Conservation (phyloP, 2,888 invertebrate species). For the Tenthredo livida region DNA sequence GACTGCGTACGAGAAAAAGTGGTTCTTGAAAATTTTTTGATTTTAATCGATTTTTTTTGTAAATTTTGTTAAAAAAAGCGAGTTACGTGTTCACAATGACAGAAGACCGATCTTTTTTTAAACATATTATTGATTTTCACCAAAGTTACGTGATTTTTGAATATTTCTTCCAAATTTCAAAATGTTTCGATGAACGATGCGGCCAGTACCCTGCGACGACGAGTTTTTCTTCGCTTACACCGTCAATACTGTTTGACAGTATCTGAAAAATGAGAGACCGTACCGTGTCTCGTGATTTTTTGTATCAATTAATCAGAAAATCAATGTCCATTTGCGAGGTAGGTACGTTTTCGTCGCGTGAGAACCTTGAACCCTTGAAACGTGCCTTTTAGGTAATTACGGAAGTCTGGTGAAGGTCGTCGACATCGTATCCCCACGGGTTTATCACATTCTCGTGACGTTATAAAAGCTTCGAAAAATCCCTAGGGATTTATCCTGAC, state of each 20-base stretch:
- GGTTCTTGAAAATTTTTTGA: too few species aligned
- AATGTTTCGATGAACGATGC: neutral
- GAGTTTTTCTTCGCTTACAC: neutral
- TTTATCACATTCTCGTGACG: neutral
- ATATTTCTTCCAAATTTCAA: neutral
- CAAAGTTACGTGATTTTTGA: neutral
- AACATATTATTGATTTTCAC: neutral
- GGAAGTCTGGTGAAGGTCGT: conserved; percentile 37
- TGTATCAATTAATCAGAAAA: neutral
- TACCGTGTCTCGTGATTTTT: neutral
- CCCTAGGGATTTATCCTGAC: neutral
- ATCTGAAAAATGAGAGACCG: neutral
- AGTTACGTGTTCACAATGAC: neutral
- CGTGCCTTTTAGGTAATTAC: conserved; percentile 45
- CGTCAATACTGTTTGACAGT: too few species aligned
- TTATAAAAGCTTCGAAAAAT: conserved; percentile 8
- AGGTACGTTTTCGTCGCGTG: neutral
- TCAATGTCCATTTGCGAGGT: neutral
- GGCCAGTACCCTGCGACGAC: neutral
- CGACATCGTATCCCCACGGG: conserved; percentile 5
- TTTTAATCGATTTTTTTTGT: too few species aligned
- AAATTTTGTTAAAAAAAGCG: too few species aligned
- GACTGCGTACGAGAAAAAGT: too few species aligned
- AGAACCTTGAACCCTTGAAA: conserved; percentile 43
- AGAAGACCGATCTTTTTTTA: neutral